Evolutionary conservation across 2,888 invertebrate species (phyloP).

Genomic region (Apotomis betuletana): DNA sequence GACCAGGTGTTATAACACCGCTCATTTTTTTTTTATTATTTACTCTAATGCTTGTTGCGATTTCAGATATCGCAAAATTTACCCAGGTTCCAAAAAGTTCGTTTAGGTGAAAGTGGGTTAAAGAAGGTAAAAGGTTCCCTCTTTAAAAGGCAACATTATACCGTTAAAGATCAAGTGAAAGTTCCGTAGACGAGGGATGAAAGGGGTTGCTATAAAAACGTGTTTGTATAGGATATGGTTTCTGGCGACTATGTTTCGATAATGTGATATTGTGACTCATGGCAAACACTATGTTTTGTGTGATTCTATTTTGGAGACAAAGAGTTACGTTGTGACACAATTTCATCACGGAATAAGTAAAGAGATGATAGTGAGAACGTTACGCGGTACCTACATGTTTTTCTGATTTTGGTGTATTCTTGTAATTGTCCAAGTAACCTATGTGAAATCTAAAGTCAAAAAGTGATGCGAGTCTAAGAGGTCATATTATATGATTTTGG

Average conservation of each 20-base stretch:
- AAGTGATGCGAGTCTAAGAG: too few relatives aligned
- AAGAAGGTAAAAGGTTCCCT: not conserved
- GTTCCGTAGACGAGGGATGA: slow-evolving; percentile 4
- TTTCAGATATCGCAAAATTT: too few relatives aligned
- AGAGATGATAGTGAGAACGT: not conserved
- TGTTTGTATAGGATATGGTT: slow-evolving; percentile 3
- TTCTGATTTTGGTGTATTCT: too few relatives aligned
- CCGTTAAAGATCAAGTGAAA: slow-evolving; percentile 21
- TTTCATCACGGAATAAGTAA: not conserved
- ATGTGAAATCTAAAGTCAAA: too few relatives aligned
- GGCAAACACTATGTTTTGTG: not conserved
- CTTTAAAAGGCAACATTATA: slow-evolving; percentile 19
- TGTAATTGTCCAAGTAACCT: too few relatives aligned
- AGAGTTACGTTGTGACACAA: not conserved
- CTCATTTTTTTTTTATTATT: too few relatives aligned
- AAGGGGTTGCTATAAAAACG: not conserved
- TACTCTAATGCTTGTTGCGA: too few relatives aligned
- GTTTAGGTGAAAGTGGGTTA: not conserved
- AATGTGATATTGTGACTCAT: not conserved
- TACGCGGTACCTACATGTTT: too few relatives aligned
- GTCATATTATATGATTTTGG: too few relatives aligned
- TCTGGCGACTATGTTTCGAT: slow-evolving; percentile 9
- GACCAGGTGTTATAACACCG: too few relatives aligned
- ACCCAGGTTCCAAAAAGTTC: too few relatives aligned
- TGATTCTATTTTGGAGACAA: slow-evolving; percentile 10